Conservation (phyloP, 2,888 invertebrate species). For the Lithodes maja region DNA sequence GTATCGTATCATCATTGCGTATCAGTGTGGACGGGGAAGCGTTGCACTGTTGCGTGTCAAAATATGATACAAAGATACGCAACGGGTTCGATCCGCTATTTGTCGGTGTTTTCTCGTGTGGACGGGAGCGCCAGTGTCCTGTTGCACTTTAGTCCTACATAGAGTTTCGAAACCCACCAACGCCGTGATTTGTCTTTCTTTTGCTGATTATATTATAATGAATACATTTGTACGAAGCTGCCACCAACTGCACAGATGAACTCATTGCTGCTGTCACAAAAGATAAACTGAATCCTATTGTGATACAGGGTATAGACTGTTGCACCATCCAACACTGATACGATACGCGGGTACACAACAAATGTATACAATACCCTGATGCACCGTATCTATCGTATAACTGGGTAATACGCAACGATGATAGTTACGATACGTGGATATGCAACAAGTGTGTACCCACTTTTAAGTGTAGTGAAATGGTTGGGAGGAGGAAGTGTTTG, state of each 20-base stretch:
- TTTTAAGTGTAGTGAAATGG: neutral
- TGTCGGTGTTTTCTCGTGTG: too few relatives aligned
- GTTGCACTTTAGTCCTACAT: neutral
- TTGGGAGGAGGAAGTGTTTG: too few relatives aligned
- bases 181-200: neutral
- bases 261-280: neutral
- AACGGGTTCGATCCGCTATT: neutral
- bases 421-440: neutral
- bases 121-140: too few relatives aligned
- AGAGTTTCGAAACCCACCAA: neutral
- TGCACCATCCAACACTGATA: neutral
- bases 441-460: neutral
- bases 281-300: neutral
- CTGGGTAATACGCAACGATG: neutral
- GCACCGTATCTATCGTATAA: conserved; percentile 4
- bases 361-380: neutral
- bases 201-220: conserved; percentile 14
- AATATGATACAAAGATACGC: conserved; percentile 34
- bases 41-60: conserved; percentile 25
- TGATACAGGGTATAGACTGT: neutral
- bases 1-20: conserved; percentile 30
- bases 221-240: neutral
- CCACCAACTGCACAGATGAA: conserved; percentile 7
- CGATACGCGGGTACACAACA: too few relatives aligned
- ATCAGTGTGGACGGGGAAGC: conserved; percentile 15